These are phyloP conservation scores for Anser cygnoides DNA, from an alignment of 2,113 vertebrate species.

Conservation along the genomic window DNA sequence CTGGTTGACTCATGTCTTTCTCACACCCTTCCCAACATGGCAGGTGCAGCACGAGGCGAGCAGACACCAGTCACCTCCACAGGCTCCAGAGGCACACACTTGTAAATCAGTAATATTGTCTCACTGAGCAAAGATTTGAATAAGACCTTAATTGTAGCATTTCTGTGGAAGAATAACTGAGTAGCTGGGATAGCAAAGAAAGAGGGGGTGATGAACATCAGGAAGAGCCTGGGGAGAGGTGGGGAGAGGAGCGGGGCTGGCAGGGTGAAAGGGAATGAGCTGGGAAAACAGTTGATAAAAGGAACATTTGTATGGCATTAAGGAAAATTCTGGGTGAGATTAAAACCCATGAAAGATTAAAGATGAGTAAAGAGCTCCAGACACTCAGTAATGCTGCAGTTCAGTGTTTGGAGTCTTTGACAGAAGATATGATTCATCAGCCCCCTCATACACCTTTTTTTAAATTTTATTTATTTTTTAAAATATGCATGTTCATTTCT, in stretches of 20 bases:
- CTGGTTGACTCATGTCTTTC: not conserved
- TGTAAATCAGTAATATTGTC: slow-evolving; percentile 46
- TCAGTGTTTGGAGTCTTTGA: slow-evolving; percentile 21
- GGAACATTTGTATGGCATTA: not conserved
- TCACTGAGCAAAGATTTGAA: not conserved
- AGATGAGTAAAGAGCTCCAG: slow-evolving; percentile 23
- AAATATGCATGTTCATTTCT: slow-evolving; percentile 7
- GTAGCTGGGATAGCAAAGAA: not conserved
- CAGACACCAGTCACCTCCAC: not conserved
- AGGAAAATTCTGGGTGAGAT: not conserved
- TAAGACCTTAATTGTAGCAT: slow-evolving; percentile 24
- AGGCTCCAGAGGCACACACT: not conserved
- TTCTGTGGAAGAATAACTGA: slow-evolving; percentile 20
- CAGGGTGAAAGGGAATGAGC: not conserved
- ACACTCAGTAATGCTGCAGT: not conserved
- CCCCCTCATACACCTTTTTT: not conserved
- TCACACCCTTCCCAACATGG: rapidly evolving
- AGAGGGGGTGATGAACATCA: not conserved
- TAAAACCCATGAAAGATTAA: not conserved
- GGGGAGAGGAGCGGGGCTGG: not conserved
- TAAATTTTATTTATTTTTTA: not conserved
- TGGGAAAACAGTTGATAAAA: not conserved
- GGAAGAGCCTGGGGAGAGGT: not conserved
- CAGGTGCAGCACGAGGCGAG: not conserved
- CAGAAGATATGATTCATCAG: slow-evolving; percentile 42